Percentiles rank a stretch among this genome's conserved stretches.
Evolutionary conservation across 2,888 invertebrate species (phyloP).

Genomic region (Eristalis arbustorum): DNA sequence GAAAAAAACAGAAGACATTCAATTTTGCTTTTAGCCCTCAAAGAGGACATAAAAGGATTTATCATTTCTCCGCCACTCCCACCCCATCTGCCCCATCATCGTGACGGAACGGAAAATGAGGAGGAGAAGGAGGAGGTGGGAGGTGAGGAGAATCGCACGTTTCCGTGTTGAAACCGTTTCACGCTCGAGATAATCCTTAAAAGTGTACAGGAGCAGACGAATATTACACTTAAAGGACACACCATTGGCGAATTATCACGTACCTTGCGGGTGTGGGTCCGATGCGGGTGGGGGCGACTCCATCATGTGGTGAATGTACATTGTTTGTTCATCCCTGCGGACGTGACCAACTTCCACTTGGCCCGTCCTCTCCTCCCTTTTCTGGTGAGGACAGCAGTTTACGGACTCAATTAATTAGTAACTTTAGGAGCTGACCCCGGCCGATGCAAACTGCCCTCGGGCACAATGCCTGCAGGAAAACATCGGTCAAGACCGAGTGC

Average conservation of each 20-base stretch:
- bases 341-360: conserved; percentile 17
- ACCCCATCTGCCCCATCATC: conserved; percentile 50
- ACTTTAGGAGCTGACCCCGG: not conserved
- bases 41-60: conserved; percentile 57
- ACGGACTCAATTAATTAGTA: conserved; percentile 34
- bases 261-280: conserved; percentile 8
- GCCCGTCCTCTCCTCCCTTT: not conserved
- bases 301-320: conserved; percentile 15
- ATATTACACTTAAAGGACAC: conserved; percentile 61
- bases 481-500: not conserved
- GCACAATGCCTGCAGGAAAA: not conserved
- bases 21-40: conserved; percentile 59
- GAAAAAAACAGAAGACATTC: conserved; percentile 32
- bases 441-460: not conserved
- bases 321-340: conserved; percentile 24
- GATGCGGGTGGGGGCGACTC: not conserved
- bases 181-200: conserved; percentile 38
- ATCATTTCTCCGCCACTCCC: not conserved
- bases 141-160: conserved; percentile 2
- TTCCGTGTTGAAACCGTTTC: conserved; percentile 41
- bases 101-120: conserved; percentile 24
- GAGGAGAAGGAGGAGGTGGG: too few relatives aligned
- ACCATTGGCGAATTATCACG: conserved; percentile 63
- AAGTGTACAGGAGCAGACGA: conserved; percentile 46
- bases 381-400: not conserved